Evolutionary conservation across 2,113 vertebrate genomes (phyloP).

Genomic region (Pluvialis apricaria): DNA sequence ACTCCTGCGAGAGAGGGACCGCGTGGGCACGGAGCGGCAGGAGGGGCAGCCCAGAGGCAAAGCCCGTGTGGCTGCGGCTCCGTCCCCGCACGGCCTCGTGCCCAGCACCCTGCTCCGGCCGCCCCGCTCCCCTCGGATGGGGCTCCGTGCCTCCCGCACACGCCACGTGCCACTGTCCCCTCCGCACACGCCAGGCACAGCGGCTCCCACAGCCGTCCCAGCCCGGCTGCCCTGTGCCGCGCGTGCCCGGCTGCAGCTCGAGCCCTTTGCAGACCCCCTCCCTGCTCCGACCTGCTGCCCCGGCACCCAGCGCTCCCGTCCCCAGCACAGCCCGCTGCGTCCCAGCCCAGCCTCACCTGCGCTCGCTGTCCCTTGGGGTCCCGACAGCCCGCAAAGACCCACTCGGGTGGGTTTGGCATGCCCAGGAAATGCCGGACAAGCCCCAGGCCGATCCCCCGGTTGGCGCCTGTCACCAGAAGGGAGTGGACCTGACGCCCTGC

Average conservation of each 20-base stretch:
- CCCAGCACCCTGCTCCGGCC: background rate
- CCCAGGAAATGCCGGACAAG: background rate
- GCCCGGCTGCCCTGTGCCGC: no score
- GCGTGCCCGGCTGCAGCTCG: no score
- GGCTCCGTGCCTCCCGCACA: fast-evolving
- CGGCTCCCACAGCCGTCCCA: fast-evolving
- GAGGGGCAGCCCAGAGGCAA: background rate
- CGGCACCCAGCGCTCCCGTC: no score
- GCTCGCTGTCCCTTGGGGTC: no score
- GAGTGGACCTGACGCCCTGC: background rate
- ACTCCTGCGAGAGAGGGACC: background rate
- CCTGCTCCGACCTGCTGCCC: no score
- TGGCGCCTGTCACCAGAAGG: conserved; percentile 57
- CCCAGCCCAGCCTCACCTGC: no score
- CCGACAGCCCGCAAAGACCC: conserved; percentile 54
- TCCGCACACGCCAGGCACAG: fast-evolving
- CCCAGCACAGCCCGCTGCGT: no score
- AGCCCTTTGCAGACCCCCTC: no score
- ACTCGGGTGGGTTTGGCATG: background rate
- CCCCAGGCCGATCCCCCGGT: conserved; percentile 50
- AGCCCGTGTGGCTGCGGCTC: fast-evolving
- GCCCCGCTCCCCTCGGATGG: fast-evolving
- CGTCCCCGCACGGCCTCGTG: fast-evolving
- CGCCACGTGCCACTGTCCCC: fast-evolving
- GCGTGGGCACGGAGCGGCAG: fast-evolving